Conservation (phyloP, 2,797 vertebrate species). For the Trematomus bernacchii region DNA sequence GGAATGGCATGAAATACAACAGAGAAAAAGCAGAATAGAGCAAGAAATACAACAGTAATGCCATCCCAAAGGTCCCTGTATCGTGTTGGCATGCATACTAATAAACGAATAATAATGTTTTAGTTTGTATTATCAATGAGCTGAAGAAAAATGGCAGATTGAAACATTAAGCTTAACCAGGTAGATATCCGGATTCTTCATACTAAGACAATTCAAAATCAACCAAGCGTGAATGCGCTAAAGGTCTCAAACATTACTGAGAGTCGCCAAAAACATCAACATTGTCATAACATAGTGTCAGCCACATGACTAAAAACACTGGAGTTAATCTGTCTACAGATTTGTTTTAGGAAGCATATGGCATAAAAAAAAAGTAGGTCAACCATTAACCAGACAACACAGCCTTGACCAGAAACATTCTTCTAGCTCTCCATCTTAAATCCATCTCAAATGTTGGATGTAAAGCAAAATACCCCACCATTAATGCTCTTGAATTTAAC, state of each 20-base stretch:
- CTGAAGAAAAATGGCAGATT: background rate
- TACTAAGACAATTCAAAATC: background rate
- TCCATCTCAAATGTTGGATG: constrained; percentile 1
- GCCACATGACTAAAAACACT: constrained; percentile 59
- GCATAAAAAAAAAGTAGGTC: constrained; percentile 90
- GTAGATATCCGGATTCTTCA: background rate
- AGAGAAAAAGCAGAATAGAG: background rate
- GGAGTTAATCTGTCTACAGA: constrained; percentile 81
- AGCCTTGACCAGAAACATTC: constrained; percentile 38
- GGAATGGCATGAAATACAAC: constrained; percentile 28
- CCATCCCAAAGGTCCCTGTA: background rate
- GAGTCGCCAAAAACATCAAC: constrained; percentile 35
- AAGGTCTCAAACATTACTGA: constrained; percentile 29
- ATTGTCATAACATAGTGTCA: constrained; percentile 58
- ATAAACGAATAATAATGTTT: background rate
- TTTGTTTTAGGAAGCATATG: constrained; percentile 92
- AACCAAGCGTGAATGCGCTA: background rate
- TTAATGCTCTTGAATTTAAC: background rate
- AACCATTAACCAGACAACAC: constrained; percentile 84
- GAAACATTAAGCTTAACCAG: constrained; percentile 7
- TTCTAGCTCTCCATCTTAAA: constrained; percentile 20
- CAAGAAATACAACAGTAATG: constrained; percentile 21
- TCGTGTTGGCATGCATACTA: background rate
- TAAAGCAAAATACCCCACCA: background rate
- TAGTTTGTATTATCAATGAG: background rate